Evolutionary conservation across 2,888 invertebrate species (phyloP), one percentile per base, ranked within the genome.

Genomic region (Yponomeuta plumbellus): DNA sequence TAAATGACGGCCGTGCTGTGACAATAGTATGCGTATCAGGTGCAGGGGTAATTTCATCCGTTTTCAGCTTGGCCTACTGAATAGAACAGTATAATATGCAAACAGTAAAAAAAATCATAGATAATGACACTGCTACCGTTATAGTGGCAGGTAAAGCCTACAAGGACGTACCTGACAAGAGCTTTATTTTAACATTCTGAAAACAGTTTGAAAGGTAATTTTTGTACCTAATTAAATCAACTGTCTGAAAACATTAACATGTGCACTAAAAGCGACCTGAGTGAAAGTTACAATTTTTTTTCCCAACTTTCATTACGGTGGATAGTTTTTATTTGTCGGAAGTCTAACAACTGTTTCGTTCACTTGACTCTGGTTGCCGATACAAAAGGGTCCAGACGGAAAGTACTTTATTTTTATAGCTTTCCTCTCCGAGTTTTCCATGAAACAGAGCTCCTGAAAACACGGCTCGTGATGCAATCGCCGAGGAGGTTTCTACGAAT

Each of bases 21-120:
- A 59, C 59, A 21, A 59, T 59, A 59, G 78, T 78, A 80, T 76
- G 77, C 83, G 75, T 71, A 83, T 83, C 87, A 86, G 86, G 85
- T 86, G 84, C 81, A 81, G 77, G 75, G 73, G 78, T 81, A 80
- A 85, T 86, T 83, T 77, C 72, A 74, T 66, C 74, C 61, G 13
- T 58, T 58, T 58, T 11, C 58, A 58, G 58, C 58, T 22, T 20
- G 22, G 58, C 58, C 61, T 34, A 26, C 61, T n/a, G 17, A n/a
- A 34, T 39, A 34, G 23, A 13, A 34, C 34, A 23, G 61, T 61
- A 1, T 13, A 61, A 11, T 0, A 17, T n/a, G 4, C 61, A 26
- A 61, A 23, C 26, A 34, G n/a, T 20, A 20, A 58, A 20, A 17
- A 52, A 13, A 0, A 1, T 52, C 17, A 5, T 44, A 6, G 11